These are phyloP conservation scores for Criorhina ranunculi DNA, from an alignment of 2,888 invertebrate genomes.

Conservation along the genomic window DNA sequence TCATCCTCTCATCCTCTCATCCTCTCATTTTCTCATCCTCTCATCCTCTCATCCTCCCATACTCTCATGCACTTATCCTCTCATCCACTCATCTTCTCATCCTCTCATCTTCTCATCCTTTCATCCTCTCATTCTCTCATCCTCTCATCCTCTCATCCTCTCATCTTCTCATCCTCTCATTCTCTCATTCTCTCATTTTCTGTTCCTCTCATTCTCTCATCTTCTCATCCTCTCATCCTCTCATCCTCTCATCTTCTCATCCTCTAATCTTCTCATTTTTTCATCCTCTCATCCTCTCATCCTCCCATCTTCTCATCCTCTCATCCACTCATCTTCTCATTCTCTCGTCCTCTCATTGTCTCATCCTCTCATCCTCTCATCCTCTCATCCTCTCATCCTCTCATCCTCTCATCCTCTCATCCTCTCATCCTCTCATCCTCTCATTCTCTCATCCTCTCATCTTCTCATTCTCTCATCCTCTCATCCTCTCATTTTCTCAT, in stretches of 20 bases:
- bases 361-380: not conserved
- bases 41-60: conserved; percentile 8
- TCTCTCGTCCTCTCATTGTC: too few species aligned
- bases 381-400: too few species aligned
- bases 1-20: not conserved
- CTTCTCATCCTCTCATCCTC: conserved; percentile 51
- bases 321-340: conserved; percentile 13
- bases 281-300: conserved; percentile 28
- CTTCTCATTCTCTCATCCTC: too few species aligned
- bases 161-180: too few species aligned
- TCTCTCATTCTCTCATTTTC: conserved; percentile 29
- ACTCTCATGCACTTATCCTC: not conserved
- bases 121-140: conserved; percentile 74
- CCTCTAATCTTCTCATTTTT: too few species aligned
- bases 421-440: too few species aligned
- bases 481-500: too few species aligned
- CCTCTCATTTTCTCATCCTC: not conserved
- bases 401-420: too few species aligned
- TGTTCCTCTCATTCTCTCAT: conserved; percentile 49
- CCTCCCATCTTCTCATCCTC: conserved; percentile 73
- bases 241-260: conserved; percentile 31
- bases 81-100: not conserved
- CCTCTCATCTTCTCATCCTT: not conserved
- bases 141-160: conserved; percentile 13
- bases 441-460: too few species aligned